phyloP scores from a whole-genome alignment of 2,113 vertebrate species.

The Pygoscelis adeliae region DNA sequence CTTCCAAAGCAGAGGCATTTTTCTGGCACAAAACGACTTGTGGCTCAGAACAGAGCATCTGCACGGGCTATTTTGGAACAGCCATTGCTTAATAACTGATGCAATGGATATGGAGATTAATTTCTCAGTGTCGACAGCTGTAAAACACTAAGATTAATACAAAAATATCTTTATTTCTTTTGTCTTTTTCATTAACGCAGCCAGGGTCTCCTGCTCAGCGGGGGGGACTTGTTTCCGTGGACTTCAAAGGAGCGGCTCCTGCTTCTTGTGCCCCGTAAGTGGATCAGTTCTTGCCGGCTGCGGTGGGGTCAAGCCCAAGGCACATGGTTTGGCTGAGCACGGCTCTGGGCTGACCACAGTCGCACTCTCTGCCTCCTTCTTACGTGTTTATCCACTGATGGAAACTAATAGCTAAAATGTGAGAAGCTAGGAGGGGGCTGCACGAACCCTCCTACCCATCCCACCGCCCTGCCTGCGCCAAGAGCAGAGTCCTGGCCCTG shows the following conservation, averaged over 20 bases:
- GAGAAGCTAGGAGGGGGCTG: not conserved
- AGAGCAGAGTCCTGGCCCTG: not conserved
- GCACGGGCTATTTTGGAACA: constrained; percentile 13
- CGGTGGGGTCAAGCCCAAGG: not conserved
- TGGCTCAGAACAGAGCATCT: not conserved
- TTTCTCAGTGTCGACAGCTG: not conserved
- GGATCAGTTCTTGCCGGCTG: not conserved
- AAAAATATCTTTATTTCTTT: not conserved
- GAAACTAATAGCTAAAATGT: not conserved
- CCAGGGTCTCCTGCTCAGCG: fast-evolving
- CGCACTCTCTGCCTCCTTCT: not conserved
- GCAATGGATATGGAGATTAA: not conserved
- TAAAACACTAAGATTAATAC: not conserved
- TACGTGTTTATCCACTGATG: not conserved
- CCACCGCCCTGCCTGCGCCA: not conserved
- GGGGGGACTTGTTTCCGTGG: fast-evolving
- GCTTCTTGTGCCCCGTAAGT: fast-evolving
- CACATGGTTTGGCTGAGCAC: not conserved
- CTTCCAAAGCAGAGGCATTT: not conserved
- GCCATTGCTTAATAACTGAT: not conserved
- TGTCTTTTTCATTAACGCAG: not conserved
- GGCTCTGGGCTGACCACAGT: not conserved
- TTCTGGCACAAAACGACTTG: not conserved
- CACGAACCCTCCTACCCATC: not conserved
- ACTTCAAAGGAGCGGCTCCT: not conserved